These are phyloP conservation scores for Zoanthus solanderi DNA, from an alignment of 92 coral and sea anemone genomes.

Conservation along the genomic window DNA sequence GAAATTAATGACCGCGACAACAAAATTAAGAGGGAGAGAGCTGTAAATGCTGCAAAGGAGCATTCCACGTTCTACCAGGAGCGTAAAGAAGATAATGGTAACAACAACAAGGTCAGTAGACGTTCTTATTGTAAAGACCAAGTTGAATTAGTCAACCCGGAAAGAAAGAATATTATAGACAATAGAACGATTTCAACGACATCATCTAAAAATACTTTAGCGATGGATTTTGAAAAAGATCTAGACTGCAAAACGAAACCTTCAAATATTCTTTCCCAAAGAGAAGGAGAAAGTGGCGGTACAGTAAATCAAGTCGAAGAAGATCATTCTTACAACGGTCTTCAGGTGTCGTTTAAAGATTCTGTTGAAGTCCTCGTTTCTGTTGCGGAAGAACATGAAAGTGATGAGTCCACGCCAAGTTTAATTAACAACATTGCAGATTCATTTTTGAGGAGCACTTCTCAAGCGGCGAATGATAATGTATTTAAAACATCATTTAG, in stretches of 20 bases:
- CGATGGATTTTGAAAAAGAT: not conserved
- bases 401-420: not conserved
- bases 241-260: not conserved
- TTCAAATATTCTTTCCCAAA: not conserved
- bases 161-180: not conserved
- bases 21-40: not conserved
- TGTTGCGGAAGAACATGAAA: not conserved
- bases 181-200: not conserved
- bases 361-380: constrained; percentile 28
- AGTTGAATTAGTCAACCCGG: not conserved
- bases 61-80: not conserved
- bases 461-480: not conserved
- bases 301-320: not conserved
- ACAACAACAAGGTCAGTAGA: not conserved
- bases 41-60: not conserved
- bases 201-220: not conserved
- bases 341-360: constrained; percentile 19
- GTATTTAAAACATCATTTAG: not conserved
- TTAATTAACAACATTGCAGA: not conserved
- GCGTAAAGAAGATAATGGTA: not conserved
- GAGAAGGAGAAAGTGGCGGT: not conserved
- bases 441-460: not conserved
- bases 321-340: not conserved
- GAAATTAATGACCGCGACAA: not conserved
- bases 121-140: not conserved